Conservation (phyloP, 2,888 invertebrate species). For the Chaetoderma sp. region DNA sequence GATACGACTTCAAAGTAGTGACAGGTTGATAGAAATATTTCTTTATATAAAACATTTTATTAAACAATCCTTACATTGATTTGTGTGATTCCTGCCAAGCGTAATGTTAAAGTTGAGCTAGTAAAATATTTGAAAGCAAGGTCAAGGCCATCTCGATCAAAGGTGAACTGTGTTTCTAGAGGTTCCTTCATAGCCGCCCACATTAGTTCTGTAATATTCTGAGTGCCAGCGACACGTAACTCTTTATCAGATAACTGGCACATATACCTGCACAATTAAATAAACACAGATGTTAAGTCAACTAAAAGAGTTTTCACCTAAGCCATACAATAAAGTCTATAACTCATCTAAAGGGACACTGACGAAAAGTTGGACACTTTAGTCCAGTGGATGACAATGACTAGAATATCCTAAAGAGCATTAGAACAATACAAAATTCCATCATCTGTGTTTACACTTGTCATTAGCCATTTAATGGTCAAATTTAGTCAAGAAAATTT, state of each 20-base stretch:
- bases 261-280: conserved; percentile 77
- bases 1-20: too few species aligned
- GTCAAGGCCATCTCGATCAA: conserved; percentile 89
- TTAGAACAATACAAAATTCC: too few species aligned
- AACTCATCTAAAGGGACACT: too few species aligned
- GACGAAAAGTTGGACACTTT: too few species aligned
- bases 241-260: conserved; percentile 93
- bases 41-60: neutral
- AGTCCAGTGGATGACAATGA: too few species aligned
- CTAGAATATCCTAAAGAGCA: too few species aligned
- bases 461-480: too few species aligned
- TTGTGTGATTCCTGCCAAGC: conserved; percentile 92
- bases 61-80: conserved; percentile 81
- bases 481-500: too few species aligned
- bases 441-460: neutral
- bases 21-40: neutral
- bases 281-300: neutral
- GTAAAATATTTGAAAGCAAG: conserved; percentile 97
- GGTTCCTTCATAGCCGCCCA: conserved; percentile 96
- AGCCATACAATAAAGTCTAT: neutral
- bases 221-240: conserved; percentile 86
- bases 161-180: conserved; percentile 72
- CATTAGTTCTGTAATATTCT: conserved; percentile 96
- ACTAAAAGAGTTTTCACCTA: too few species aligned
- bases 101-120: conserved; percentile 92